Evolutionary conservation across 1,140 invertebrate genomes (phyloP).

Genomic region (Drosophila guanche): DNA sequence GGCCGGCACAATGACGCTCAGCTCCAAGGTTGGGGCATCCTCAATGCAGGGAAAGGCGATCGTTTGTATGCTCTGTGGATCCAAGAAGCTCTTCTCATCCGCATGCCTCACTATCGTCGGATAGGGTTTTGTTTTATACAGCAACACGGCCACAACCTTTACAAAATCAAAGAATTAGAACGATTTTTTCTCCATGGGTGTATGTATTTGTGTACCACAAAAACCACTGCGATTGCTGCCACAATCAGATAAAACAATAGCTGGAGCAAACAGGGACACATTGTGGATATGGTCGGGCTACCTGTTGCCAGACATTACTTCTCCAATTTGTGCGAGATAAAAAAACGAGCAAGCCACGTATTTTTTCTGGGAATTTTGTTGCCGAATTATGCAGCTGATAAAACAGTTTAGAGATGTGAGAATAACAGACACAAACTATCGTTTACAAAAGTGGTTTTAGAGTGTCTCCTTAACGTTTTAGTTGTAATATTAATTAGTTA

Average conservation of each 20-base stretch:
- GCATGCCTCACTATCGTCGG: constrained; percentile 88
- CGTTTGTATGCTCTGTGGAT: constrained; percentile 86
- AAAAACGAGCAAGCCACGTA: constrained; percentile 55
- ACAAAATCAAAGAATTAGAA: constrained; percentile 58
- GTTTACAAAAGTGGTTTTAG: too few species aligned
- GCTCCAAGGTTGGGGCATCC: constrained; percentile 88
- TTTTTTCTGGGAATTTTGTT: constrained; percentile 41
- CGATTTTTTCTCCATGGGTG: constrained; percentile 1
- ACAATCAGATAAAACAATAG: constrained; percentile 44
- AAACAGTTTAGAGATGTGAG: constrained; percentile 21
- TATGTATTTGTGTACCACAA: constrained; percentile 16
- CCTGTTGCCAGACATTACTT: constrained; percentile 55
- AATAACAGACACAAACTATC: too few species aligned
- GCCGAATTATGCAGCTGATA: constrained; percentile 33
- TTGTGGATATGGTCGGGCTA: constrained; percentile 42
- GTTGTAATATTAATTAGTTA: too few species aligned
- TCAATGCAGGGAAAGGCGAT: constrained; percentile 89
- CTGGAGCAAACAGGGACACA: constrained; percentile 53
- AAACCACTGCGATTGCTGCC: constrained; percentile 20
- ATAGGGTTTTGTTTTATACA: constrained; percentile 87
- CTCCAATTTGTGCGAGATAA: constrained; percentile 46
- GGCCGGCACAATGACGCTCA: constrained; percentile 97
- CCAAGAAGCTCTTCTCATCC: constrained; percentile 90
- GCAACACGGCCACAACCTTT: constrained; percentile 86
- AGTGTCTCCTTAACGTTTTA: too few species aligned